These are phyloP conservation scores for Excalfactoria chinensis DNA, from an alignment of 2,113 vertebrate genomes.

Conservation along the genomic window DNA sequence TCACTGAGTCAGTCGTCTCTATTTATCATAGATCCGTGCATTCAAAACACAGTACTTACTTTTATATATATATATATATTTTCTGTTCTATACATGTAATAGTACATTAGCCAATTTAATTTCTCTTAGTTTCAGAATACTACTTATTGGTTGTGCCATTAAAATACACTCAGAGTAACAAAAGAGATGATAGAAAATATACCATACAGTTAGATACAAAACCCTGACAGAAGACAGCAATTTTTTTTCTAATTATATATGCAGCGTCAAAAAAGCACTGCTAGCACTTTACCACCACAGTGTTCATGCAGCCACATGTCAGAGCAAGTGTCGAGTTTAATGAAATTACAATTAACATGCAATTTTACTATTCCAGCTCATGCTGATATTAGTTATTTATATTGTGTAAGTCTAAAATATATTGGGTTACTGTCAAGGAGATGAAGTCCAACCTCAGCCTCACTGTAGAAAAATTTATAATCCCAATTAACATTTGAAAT, in stretches of 20 bases:
- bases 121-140: not conserved
- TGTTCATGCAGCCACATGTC: constrained; percentile 64
- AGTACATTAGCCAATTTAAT: not conserved
- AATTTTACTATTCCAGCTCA: constrained; percentile 58
- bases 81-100: not conserved
- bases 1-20: not conserved
- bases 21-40: not conserved
- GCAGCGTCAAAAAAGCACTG: constrained; percentile 63
- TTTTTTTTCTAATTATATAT: constrained; percentile 71
- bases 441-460: constrained; percentile 4
- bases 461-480: constrained; percentile 60
- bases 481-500: constrained; percentile 73
- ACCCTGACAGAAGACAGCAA: constrained; percentile 58
- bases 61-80: no score
- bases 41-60: not conserved
- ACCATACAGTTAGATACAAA: constrained; percentile 54
- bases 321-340: constrained; percentile 68
- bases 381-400: constrained; percentile 56
- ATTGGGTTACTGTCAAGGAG: constrained; percentile 36
- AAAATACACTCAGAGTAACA: constrained; percentile 33
- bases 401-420: constrained; percentile 46
- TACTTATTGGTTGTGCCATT: constrained; percentile 7
- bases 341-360: constrained; percentile 75
- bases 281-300: constrained; percentile 63
- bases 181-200: constrained; percentile 32